A percentile compares a stretch with the other conserved stretches of the same genome.
phyloP scores from a whole-genome alignment of 1,140 invertebrate species.

The Sarcophaga peregrina region DNA sequence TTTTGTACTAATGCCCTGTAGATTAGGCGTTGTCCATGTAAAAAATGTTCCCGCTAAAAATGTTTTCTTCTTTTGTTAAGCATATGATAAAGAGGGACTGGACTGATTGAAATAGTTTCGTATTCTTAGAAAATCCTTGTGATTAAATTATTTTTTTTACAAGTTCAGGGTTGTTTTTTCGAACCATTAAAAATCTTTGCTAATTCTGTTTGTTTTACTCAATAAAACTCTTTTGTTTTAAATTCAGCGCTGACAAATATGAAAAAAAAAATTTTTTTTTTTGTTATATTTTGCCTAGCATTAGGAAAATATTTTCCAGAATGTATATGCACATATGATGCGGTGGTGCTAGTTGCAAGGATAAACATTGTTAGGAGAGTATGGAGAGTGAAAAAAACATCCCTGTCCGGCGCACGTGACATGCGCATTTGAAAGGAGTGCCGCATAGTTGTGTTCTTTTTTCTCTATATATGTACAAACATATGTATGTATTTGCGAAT shows the following conservation, averaged over 20 bases:
- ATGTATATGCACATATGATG: neutral
- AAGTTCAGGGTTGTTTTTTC: slow-evolving; percentile 14
- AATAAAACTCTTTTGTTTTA: neutral
- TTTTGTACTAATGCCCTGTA: too few species aligned
- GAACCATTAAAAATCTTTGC: neutral
- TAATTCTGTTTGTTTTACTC: slow-evolving; percentile 2
- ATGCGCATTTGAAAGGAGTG: slow-evolving; percentile 37
- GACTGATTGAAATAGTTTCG: too few species aligned
- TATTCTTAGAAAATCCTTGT: too few species aligned
- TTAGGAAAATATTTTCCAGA: slow-evolving; percentile 25
- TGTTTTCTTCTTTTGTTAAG: too few species aligned
- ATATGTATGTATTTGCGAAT: neutral
- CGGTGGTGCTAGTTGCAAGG: neutral
- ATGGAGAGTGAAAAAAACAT: neutral
- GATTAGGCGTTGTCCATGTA: too few species aligned
- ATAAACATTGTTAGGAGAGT: neutral
- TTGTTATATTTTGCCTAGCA: neutral
- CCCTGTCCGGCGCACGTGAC: slow-evolving; percentile 47
- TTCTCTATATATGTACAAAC: neutral
- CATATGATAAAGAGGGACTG: too few species aligned
- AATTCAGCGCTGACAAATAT: slow-evolving; percentile 13
- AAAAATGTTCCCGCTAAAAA: too few species aligned
- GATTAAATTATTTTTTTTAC: neutral
- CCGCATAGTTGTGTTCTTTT: neutral
- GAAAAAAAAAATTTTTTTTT: neutral